phyloP scores from a whole-genome alignment of 2,888 invertebrate species.

The Pristionchus japonicus region DNA sequence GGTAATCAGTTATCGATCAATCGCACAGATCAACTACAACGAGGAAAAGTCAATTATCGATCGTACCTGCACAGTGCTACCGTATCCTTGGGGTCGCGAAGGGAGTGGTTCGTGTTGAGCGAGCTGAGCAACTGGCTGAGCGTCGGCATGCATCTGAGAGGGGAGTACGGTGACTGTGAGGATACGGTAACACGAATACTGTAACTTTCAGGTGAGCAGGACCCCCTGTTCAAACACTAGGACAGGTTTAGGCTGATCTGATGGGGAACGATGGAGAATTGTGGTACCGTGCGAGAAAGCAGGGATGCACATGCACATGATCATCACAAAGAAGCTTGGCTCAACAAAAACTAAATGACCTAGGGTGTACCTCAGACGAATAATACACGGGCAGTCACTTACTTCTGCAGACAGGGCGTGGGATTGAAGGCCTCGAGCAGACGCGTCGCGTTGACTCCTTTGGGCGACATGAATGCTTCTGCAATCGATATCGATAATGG shows the following conservation, averaged over 20 bases:
- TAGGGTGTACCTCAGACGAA: background rate
- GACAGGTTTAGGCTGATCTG: too few species aligned
- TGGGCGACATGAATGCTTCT: slow-evolving; percentile 40
- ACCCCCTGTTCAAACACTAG: background rate
- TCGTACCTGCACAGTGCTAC: slow-evolving; percentile 36
- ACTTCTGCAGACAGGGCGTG: slow-evolving; percentile 32
- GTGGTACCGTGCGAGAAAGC: too few species aligned
- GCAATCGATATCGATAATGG: slow-evolving; percentile 5
- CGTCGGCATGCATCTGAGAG: slow-evolving; percentile 20
- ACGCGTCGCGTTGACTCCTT: slow-evolving; percentile 35
- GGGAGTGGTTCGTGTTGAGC: background rate
- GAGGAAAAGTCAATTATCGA: background rate
- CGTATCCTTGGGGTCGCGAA: slow-evolving; percentile 37
- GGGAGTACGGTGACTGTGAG: background rate
- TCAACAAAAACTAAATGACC: background rate
- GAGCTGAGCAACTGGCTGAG: slow-evolving; percentile 21
- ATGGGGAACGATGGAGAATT: too few species aligned
- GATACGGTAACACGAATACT: background rate
- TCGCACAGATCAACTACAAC: background rate
- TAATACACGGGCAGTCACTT: background rate
- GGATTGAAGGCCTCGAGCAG: slow-evolving; percentile 29
- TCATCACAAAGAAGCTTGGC: too few species aligned
- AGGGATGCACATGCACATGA: too few species aligned
- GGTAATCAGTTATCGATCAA: background rate
- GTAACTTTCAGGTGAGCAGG: background rate